A percentile compares a stretch with the other conserved stretches of the same genome.
phyloP scores from a whole-genome alignment of 2,797 vertebrate genomes.

The Chelon auratus region DNA sequence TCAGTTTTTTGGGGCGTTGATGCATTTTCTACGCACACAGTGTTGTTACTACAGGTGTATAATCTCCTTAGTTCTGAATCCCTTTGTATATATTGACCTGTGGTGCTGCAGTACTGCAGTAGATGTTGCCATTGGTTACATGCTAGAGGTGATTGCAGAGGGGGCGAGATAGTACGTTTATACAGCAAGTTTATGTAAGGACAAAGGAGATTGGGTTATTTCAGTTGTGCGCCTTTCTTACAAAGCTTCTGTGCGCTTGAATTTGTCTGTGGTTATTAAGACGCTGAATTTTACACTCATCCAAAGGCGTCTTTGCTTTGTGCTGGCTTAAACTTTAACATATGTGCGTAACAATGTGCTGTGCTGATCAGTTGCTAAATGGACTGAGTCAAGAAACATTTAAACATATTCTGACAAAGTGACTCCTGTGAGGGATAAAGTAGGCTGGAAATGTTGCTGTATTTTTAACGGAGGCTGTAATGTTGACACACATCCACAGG shows the following conservation, averaged over 20 bases:
- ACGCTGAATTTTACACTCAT: background rate
- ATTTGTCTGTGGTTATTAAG: constrained; percentile 12
- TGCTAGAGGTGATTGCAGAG: constrained; percentile 55
- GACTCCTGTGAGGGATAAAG: constrained; percentile 18
- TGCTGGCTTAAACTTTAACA: background rate
- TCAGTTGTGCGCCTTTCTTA: constrained; percentile 8
- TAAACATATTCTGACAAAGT: constrained; percentile 1
- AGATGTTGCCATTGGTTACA: constrained; percentile 79
- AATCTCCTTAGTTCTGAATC: constrained; percentile 24
- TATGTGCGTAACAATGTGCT: background rate
- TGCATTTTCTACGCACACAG: background rate
- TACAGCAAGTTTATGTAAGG: constrained; percentile 69
- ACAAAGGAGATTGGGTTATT: constrained; percentile 39
- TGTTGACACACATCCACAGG: constrained; percentile 49
- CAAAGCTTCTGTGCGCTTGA: constrained; percentile 3
- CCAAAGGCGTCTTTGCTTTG: background rate
- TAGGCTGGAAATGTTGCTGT: constrained; percentile 15
- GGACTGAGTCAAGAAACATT: background rate
- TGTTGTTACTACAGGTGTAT: constrained; percentile 40
- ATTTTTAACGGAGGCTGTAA: constrained; percentile 36
- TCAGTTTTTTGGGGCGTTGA: background rate
- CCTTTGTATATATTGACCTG: constrained; percentile 54
- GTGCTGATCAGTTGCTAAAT: background rate
- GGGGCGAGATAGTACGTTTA: constrained; percentile 66
- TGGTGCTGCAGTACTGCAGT: constrained; percentile 60